These are phyloP conservation scores for Pluvianellus socialis DNA, from an alignment of 2,113 vertebrate genomes.

Conservation along the genomic window DNA sequence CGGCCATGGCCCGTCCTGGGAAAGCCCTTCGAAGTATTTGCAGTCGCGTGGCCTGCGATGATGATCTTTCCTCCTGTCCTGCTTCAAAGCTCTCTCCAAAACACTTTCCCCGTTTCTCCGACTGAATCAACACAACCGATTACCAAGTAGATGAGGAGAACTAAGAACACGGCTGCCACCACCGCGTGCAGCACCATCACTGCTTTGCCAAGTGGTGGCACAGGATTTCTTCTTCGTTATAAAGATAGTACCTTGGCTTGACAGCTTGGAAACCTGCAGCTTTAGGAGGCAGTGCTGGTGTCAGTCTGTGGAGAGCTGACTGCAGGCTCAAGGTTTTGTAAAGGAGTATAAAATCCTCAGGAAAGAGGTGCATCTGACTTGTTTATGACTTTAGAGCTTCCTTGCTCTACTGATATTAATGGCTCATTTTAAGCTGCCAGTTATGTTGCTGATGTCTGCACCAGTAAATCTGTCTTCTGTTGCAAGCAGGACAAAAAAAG, in stretches of 20 bases:
- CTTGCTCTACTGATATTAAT: background rate
- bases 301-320: background rate
- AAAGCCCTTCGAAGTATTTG: background rate
- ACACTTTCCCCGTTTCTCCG: background rate
- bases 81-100: background rate
- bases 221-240: background rate
- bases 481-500: background rate
- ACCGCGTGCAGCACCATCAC: rapidly evolving
- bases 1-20: background rate
- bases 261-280: background rate
- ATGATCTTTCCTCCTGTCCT: background rate
- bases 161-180: background rate
- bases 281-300: background rate
- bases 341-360: background rate
- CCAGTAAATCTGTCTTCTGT: background rate
- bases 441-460: background rate
- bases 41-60: background rate
- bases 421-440: background rate
- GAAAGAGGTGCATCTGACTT: background rate
- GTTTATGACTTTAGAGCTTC: background rate
- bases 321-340: background rate
- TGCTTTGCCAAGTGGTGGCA: background rate
- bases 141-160: background rate
- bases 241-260: background rate
- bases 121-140: background rate